Evolutionary conservation across 2,888 invertebrate species (phyloP).

Genomic region (Tetranychus truncatus): DNA sequence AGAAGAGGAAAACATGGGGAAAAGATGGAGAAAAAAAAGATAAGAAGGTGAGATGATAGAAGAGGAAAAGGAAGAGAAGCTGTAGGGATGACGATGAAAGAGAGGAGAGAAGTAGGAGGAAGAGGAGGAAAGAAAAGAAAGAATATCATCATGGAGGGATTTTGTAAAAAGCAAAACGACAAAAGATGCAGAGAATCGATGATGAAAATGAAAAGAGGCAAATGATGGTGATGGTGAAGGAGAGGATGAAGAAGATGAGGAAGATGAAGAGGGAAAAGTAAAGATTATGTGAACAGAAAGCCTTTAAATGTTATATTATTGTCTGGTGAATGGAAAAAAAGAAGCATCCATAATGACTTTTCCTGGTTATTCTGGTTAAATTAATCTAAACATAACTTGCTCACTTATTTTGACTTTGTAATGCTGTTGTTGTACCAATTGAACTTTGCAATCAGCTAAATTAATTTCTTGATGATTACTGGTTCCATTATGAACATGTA

Average conservation of each 20-base stretch:
- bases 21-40: not conserved
- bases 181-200: not conserved
- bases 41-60: not conserved
- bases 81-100: not conserved
- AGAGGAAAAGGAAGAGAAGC: not conserved
- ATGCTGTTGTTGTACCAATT: not conserved
- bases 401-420: not conserved
- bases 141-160: not conserved
- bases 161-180: not conserved
- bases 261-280: not conserved
- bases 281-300: not conserved
- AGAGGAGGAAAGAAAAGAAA: not conserved
- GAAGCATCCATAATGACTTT: not conserved
- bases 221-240: not conserved
- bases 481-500: not conserved
- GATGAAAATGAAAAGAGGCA: not conserved
- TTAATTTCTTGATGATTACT: not conserved
- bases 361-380: not conserved
- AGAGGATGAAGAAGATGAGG: not conserved
- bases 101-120: not conserved
- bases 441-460: not conserved
- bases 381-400: not conserved
- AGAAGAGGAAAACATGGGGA: not conserved
- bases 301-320: not conserved
- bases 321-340: not conserved